Evolutionary conservation across 2,113 vertebrate species (phyloP).

Genomic region (Potamarius usumacintae): DNA sequence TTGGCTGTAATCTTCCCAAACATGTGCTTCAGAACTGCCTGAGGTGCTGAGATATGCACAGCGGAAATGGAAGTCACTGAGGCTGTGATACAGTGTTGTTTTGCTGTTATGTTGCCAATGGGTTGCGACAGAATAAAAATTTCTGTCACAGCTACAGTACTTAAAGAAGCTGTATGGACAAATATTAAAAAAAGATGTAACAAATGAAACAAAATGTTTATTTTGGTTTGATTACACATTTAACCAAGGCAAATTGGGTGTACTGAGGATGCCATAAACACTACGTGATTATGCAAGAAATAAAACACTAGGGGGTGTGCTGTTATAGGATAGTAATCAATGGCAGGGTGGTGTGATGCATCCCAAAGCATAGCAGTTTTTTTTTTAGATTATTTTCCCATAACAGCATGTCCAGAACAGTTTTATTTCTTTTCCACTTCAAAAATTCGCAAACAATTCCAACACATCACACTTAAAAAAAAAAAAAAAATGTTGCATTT

Average conservation of each 20-base stretch:
- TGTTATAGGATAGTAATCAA: neutral
- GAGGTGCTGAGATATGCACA: neutral
- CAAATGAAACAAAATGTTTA: neutral
- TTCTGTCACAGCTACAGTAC: neutral
- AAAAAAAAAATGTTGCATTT: neutral
- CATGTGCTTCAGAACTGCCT: neutral
- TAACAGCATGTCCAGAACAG: neutral
- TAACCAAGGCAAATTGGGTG: too few relatives aligned
- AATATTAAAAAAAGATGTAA: neutral
- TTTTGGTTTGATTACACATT: neutral
- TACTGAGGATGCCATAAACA: neutral
- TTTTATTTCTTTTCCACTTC: neutral
- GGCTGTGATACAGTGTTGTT: neutral
- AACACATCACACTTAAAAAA: neutral
- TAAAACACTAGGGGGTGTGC: neutral
- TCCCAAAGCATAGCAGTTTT: neutral
- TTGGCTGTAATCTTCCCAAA: slow-evolving; percentile 10
- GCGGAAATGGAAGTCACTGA: neutral
- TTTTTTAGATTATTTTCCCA: neutral
- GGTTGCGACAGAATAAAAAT: too few relatives aligned
- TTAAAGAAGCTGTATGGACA: neutral
- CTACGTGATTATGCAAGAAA: neutral
- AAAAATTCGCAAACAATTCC: neutral
- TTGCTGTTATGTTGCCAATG: neutral
- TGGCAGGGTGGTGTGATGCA: neutral